Evolutionary conservation across 2,113 vertebrate genomes (phyloP), one percentile per base, ranked within the genome.

Genomic region (Triplophysa tibetana): DNA sequence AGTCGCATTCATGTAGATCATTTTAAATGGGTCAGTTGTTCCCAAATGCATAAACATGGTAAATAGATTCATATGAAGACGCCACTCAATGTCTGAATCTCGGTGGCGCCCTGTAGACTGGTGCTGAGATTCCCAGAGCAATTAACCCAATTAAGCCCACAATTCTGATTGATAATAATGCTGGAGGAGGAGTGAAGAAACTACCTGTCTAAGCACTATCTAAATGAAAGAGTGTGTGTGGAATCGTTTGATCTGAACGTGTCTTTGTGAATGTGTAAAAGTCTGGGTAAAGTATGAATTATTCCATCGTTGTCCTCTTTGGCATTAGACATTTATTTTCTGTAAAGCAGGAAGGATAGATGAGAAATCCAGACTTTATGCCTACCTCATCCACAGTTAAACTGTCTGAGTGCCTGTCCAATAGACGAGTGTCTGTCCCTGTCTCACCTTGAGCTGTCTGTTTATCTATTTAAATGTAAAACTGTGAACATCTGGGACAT

Each of bases 11-110:
- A 61, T 75, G 58, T 75, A 75, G 38, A 75, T 75, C 23, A 62
- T 45, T 62, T 75, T 75, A 75, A 75, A 75, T 75, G 72, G 72
- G 72, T 75, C 72, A 75, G 72, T 75, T 75, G 72, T 75, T 75
- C 72, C 58, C 72, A 75, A 75, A 75, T 75, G 58, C 72, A 75
- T 29, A 75, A 75, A 75, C 72, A 75, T 75, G 41, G 72, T 62
- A 58, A 75, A 75, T 75, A 60, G 72, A 26, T 45, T 75, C 45
- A 41, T 75, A 75, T 75, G 58, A 62, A 75, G 72, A 75, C 72
- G 38, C 72, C 72, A 62, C 58, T 75, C 72, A 1, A 21, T 75
- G 72, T 75, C 72, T 75, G 72, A 62, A 75, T 75, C 72, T 62
- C 43, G 26, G 72, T 75, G 72, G 58, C 72, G 72, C 58, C 72